Evolutionary conservation across 2,888 invertebrate species (phyloP).

Genomic region (Nineta flava): DNA sequence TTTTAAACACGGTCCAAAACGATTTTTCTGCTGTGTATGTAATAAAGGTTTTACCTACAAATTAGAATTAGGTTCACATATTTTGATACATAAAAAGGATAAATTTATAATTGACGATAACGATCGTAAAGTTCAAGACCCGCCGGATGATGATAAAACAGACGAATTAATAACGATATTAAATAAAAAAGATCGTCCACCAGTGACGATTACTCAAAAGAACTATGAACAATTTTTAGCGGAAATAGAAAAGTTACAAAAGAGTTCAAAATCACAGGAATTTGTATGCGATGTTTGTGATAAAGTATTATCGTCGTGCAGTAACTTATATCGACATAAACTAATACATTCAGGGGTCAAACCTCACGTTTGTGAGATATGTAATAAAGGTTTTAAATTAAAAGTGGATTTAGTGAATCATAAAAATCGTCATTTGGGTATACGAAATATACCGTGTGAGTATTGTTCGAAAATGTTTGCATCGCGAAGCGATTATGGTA

Average conservation of each 20-base stretch:
- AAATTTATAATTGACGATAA: not conserved
- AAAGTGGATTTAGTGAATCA: conserved; percentile 3
- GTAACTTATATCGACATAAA: conserved; percentile 5
- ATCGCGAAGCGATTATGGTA: conserved; percentile 5
- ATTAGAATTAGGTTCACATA: conserved; percentile 4
- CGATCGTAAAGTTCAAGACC: not conserved
- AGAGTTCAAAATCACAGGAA: not conserved
- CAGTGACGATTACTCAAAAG: not conserved
- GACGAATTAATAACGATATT: not conserved
- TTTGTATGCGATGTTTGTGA: conserved; percentile 4
- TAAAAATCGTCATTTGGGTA: conserved; percentile 6
- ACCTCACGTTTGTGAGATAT: conserved; percentile 4
- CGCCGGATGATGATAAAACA: not conserved
- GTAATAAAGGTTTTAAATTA: conserved; percentile 5
- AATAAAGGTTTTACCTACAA: conserved; percentile 5
- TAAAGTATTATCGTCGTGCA: conserved; percentile 4
- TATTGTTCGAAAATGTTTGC: conserved; percentile 7
- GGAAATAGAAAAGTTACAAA: not conserved
- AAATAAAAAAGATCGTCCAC: not conserved
- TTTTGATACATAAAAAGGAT: conserved; percentile 3
- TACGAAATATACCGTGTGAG: conserved; percentile 4
- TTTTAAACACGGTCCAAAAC: conserved; percentile 6
- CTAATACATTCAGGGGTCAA: conserved; percentile 4
- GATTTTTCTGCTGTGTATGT: conserved; percentile 4
- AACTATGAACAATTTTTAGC: conserved; percentile 2